Percentiles rank a stretch among this genome's conserved stretches.
These are phyloP conservation scores for Choloepus didactylus DNA, from an alignment of 2,797 vertebrate species.

Conservation along the genomic window DNA sequence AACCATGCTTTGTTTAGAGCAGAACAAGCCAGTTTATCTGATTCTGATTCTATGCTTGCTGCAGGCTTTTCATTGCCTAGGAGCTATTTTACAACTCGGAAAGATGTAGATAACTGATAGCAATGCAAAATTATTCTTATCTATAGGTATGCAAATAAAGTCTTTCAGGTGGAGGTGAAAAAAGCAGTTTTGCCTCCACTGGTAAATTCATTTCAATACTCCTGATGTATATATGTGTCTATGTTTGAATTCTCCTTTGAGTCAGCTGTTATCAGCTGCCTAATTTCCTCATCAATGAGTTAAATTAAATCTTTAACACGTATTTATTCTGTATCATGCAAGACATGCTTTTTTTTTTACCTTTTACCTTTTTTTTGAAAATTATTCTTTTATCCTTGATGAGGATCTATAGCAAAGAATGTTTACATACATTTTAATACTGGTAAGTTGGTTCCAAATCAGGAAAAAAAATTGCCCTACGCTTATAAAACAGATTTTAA, in stretches of 20 bases:
- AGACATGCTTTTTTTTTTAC: not conserved
- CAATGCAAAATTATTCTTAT: not conserved
- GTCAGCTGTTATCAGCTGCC: not conserved
- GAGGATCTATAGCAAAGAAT: too few species aligned
- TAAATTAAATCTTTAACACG: not conserved
- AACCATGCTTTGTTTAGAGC: not conserved
- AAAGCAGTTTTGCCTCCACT: not conserved
- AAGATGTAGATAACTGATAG: not conserved
- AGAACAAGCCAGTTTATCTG: not conserved
- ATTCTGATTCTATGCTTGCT: not conserved
- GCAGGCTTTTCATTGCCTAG: not conserved
- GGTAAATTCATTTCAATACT: not conserved
- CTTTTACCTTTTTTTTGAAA: not conserved
- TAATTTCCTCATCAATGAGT: not conserved
- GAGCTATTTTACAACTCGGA: not conserved
- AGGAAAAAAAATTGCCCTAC: too few species aligned
- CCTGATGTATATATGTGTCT: not conserved
- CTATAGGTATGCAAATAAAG: not conserved
- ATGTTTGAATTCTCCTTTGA: not conserved
- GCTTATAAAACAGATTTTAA: too few species aligned
- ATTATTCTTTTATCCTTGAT: not conserved
- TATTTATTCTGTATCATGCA: not conserved
- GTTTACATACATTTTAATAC: too few species aligned
- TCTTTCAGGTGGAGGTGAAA: not conserved
- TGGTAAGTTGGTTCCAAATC: too few species aligned